A percentile compares a stretch with the other conserved stretches of the same genome.
Conservation (phyloP, 2,888 invertebrate species). For the Tipula unca region DNA sequence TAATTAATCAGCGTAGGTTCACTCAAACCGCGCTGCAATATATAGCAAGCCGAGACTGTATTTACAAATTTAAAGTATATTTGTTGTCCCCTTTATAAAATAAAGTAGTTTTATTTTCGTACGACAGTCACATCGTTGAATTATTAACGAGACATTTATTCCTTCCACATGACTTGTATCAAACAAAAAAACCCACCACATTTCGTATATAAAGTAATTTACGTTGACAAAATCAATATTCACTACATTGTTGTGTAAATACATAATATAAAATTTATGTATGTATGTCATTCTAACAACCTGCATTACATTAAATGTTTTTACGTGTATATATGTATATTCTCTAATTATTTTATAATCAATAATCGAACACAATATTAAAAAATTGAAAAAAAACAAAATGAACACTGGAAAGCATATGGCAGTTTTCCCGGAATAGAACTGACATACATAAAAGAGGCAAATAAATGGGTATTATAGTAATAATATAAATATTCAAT, state of each 20-base stretch:
- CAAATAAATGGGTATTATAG: not conserved
- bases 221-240: not conserved
- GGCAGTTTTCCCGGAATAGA: not conserved
- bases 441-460: not conserved
- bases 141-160: not conserved
- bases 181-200: not conserved
- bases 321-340: not conserved
- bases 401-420: not conserved
- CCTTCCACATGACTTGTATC: not conserved
- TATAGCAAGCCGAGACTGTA: no score
- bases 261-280: not conserved
- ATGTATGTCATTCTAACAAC: not conserved
- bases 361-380: not conserved
- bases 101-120: not conserved
- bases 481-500: not conserved
- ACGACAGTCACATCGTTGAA: not conserved
- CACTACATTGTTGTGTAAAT: not conserved
- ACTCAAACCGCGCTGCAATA: no score
- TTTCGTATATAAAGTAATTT: not conserved
- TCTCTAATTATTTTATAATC: not conserved
- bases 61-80: no score
- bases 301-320: not conserved
- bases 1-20: no score
- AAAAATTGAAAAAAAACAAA: no score
- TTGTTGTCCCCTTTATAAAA: not conserved